phyloP scores from a whole-genome alignment of 2,888 invertebrate species.

The Dinocampus coccinellae region DNA sequence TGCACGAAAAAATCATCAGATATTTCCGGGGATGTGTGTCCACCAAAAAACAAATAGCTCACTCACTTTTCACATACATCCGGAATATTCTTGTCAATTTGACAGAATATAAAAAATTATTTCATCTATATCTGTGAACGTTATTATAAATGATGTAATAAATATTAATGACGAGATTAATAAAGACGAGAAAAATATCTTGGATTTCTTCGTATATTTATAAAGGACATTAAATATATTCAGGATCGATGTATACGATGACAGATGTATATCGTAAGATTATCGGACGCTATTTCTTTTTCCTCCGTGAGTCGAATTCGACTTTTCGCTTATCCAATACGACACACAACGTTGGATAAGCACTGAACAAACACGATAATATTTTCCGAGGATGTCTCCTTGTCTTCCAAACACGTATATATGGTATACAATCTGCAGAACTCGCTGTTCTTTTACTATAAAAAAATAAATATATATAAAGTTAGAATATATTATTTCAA shows the following conservation, averaged over 20 bases:
- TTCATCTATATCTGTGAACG: too few species aligned
- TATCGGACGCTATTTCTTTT: background rate
- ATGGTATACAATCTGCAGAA: background rate
- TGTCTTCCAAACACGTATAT: background rate
- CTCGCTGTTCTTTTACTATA: background rate
- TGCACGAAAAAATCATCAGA: constrained; percentile 38
- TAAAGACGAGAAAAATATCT: too few species aligned
- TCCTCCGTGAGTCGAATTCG: background rate
- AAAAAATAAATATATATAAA: background rate
- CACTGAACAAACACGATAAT: background rate
- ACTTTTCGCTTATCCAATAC: background rate
- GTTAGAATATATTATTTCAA: background rate
- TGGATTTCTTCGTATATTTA: too few species aligned
- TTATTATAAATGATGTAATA: too few species aligned
- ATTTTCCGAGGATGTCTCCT: background rate
- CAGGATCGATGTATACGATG: background rate
- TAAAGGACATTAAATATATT: too few species aligned
- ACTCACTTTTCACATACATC: background rate
- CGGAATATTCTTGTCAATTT: background rate
- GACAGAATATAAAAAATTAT: too few species aligned
- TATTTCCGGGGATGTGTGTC: background rate
- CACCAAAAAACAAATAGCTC: background rate
- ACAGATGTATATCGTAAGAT: background rate
- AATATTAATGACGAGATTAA: too few species aligned
- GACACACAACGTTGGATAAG: background rate